These are phyloP conservation scores for Polypedilum pembai DNA, from an alignment of 1,140 invertebrate genomes.

Conservation along the genomic window DNA sequence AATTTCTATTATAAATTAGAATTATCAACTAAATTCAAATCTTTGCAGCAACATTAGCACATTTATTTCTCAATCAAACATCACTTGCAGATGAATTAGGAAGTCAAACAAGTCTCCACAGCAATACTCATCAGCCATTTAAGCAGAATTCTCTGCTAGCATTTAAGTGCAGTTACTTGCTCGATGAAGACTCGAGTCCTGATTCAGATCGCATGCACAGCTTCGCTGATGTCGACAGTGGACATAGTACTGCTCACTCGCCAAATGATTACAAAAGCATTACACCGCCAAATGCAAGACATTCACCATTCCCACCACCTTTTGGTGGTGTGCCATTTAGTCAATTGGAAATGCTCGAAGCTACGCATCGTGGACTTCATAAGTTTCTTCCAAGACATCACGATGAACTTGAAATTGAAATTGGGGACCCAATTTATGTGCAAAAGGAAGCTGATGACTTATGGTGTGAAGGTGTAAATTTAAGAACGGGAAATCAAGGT, in stretches of 20 bases:
- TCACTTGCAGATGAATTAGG: conserved; percentile 65
- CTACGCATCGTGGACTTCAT: conserved; percentile 89
- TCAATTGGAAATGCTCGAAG: conserved; percentile 81
- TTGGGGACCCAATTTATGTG: conserved; percentile 95
- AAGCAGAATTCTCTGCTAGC: conserved; percentile 56
- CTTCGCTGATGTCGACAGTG: conserved; percentile 69
- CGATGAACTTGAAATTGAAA: conserved; percentile 93
- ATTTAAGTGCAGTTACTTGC: conserved; percentile 64
- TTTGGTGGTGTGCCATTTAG: conserved; percentile 64
- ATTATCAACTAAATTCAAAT: conserved; percentile 23
- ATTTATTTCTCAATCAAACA: conserved; percentile 46
- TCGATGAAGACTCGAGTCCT: conserved; percentile 74
- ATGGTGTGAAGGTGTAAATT: conserved; percentile 96
- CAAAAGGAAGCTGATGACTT: conserved; percentile 93
- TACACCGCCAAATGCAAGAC: conserved; percentile 57
- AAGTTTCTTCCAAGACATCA: conserved; percentile 91
- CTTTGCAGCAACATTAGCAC: conserved; percentile 42
- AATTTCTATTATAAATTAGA: not conserved
- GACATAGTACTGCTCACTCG: conserved; percentile 81
- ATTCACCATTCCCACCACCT: conserved; percentile 46
- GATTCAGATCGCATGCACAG: conserved; percentile 75
- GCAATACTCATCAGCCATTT: conserved; percentile 40
- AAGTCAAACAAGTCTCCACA: conserved; percentile 35
- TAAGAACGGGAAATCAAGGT: conserved; percentile 83
- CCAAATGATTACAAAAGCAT: conserved; percentile 77